Base-by-base conservation (phyloP, 2,797 vertebrate species). In the Hippocampus kuda region DNA sequence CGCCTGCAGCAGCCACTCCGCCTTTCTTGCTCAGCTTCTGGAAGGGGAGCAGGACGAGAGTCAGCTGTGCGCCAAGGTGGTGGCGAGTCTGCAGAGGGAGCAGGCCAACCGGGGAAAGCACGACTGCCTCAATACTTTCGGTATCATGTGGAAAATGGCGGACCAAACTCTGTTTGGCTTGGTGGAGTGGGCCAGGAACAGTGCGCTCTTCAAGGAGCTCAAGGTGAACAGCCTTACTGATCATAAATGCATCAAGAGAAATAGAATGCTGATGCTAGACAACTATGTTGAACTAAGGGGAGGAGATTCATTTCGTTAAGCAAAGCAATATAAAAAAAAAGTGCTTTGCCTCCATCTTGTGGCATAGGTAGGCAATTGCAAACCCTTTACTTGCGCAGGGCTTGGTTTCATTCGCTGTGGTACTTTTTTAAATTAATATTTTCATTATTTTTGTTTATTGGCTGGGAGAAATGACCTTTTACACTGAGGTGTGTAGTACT, bases 101-200 rank as follows among this genome's bases (percentile, higher is more conserved):
- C 90, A 92, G 74, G 89, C 89, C 68, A 89, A 82, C 71, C 77
- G 92, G 8, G 91, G 92, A 41, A 92, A 92, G 72, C 92, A 92
- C 5, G 92, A 92, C 77, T 18, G 90, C 11, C 88, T 92, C 3
- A 93, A 92, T 69, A 93, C 92, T 2, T 93, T 93, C 77, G 92
- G 90, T 75, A 91, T 93, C 78, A 93, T 93, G 91, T 93, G 91
- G 80, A 93, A 92, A 77, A 92, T 93, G 88, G 90, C 91, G 0
- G 92, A 93, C 80, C 91, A 90, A 80, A 93, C 90, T 5, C 77
- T 93, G 68, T 92, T 93, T 66, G 87, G 90, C 9, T 84, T 93
- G 11, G 92, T 93, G 77, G 90, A 93, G 77, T 93, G 92, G 92
- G 90, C 91, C 61, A 88, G 92, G 75, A 92, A 89, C 79, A 89